These are phyloP conservation scores for Ochropleura plecta DNA, from an alignment of 2,888 invertebrate genomes.

Conservation along the genomic window DNA sequence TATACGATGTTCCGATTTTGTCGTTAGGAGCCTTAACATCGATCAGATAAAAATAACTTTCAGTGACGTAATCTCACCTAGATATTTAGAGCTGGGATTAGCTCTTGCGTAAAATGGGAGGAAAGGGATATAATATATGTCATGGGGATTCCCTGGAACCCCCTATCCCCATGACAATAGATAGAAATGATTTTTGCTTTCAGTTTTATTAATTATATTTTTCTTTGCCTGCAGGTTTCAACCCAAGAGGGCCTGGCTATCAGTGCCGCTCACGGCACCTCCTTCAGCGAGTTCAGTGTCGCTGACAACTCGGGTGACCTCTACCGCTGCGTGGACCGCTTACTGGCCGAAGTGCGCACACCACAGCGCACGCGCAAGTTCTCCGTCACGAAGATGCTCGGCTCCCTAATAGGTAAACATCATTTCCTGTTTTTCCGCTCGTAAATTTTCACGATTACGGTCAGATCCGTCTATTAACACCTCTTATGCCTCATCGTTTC, in stretches of 20 bases:
- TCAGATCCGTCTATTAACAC: constrained; percentile 13
- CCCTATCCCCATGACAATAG: background rate
- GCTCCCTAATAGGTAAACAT: constrained; percentile 92
- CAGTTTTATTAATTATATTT: background rate
- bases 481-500: too few species aligned
- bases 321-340: constrained; percentile 93
- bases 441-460: background rate
- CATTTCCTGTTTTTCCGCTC: constrained; percentile 8
- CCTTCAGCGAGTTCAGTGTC: constrained; percentile 95
- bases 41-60: constrained; percentile 38
- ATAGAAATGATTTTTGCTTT: background rate
- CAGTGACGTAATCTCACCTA: constrained; percentile 17
- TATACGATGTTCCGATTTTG: constrained; percentile 19
- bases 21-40: constrained; percentile 36
- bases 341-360: constrained; percentile 92
- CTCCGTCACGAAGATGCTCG: constrained; percentile 95
- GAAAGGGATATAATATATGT: too few species aligned
- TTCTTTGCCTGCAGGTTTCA: constrained; percentile 90
- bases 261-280: constrained; percentile 92
- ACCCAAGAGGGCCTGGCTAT: constrained; percentile 93
- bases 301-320: constrained; percentile 94
- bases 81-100: constrained; percentile 5
- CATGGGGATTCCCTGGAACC: background rate
- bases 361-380: constrained; percentile 93
- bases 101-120: background rate